Percentiles rank a stretch among this genome's conserved stretches.
These are phyloP conservation scores for Thelaira solivaga DNA, from an alignment of 2,888 invertebrate species.

Conservation along the genomic window DNA sequence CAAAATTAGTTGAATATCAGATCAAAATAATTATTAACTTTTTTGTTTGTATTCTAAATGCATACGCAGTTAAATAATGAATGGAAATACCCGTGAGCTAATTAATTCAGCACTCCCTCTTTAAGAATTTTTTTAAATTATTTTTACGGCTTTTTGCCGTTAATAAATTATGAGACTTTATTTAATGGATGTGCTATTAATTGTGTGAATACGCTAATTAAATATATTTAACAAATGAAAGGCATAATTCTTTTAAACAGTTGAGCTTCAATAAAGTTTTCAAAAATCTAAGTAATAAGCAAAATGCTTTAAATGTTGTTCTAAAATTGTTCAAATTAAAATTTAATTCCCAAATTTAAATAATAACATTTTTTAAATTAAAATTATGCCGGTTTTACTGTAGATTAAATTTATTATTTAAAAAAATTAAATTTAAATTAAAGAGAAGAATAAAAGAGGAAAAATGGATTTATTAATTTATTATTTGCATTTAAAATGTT, in stretches of 20 bases:
- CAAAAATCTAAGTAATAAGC: too few species aligned
- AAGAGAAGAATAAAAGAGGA: conserved; percentile 10
- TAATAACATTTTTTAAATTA: too few species aligned
- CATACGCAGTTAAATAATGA: neutral
- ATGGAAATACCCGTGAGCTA: conserved; percentile 5
- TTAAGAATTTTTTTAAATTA: neutral
- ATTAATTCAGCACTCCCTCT: neutral
- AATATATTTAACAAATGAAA: too few species aligned
- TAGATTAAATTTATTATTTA: conserved; percentile 19
- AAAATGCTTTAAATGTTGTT: too few species aligned
- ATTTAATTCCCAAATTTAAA: too few species aligned
- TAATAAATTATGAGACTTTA: conserved; percentile 7
- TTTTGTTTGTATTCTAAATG: neutral
- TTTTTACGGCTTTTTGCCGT: neutral
- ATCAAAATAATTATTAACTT: neutral
- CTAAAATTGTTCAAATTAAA: too few species aligned
- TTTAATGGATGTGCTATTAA: neutral
- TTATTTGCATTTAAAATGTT: conserved; percentile 13
- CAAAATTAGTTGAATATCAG: neutral
- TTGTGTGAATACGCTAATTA: conserved; percentile 11
- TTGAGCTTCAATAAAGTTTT: too few species aligned
- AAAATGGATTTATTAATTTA: neutral
- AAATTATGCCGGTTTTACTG: too few species aligned
- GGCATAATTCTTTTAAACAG: too few species aligned
- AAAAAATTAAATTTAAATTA: neutral